Evolutionary conservation across 2,888 invertebrate species (phyloP).

Genomic region (Punctoribates punctum): DNA sequence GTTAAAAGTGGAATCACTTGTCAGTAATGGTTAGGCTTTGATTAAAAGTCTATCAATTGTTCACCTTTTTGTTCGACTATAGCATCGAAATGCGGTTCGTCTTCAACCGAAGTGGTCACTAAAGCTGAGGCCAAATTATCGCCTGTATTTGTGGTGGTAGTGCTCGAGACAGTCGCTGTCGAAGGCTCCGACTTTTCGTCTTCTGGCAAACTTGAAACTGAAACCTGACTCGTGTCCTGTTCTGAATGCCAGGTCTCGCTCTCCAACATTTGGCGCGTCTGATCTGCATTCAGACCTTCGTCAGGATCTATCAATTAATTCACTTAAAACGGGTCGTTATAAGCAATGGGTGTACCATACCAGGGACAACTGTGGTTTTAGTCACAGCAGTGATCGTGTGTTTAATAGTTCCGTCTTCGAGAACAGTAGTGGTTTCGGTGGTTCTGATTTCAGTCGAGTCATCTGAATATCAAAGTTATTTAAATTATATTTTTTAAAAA

Average conservation of each 20-base stretch:
- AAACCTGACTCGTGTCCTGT: constrained; percentile 50
- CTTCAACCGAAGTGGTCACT: constrained; percentile 44
- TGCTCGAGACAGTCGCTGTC: constrained; percentile 46
- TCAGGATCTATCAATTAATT: constrained; percentile 46
- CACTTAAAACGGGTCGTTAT: not conserved
- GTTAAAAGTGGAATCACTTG: not conserved
- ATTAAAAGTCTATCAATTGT: constrained; percentile 25
- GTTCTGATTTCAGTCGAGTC: constrained; percentile 20
- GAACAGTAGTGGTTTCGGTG: constrained; percentile 31
- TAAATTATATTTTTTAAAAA: too few relatives aligned
- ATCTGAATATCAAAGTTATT: not conserved
- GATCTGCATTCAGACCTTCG: constrained; percentile 55
- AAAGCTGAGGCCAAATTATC: constrained; percentile 33
- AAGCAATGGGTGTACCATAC: not conserved
- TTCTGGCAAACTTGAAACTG: constrained; percentile 49
- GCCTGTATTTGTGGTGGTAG: constrained; percentile 41
- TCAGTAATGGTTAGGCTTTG: constrained; percentile 7
- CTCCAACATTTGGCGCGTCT: constrained; percentile 49
- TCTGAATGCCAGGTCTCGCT: constrained; percentile 49
- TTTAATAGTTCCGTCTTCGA: constrained; percentile 44
- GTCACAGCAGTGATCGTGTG: constrained; percentile 45
- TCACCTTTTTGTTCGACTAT: constrained; percentile 48
- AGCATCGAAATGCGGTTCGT: constrained; percentile 46
- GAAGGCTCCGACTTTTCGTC: constrained; percentile 49
- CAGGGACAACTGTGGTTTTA: constrained; percentile 41